Evolutionary conservation across 2,888 invertebrate species (phyloP).

Genomic region (Pinctada fucata): DNA sequence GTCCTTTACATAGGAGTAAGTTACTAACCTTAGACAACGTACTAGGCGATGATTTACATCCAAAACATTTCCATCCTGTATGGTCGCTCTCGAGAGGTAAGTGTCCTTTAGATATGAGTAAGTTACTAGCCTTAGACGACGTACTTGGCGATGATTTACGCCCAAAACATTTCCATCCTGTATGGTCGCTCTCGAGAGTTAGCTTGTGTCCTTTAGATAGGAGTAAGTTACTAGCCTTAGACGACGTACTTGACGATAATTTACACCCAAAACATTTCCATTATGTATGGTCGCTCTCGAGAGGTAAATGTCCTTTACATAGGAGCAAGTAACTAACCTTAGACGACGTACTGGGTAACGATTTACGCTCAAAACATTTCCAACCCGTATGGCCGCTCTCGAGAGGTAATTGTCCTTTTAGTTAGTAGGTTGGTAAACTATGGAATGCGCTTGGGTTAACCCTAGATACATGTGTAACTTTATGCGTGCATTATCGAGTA

Average conservation of each 20-base stretch:
- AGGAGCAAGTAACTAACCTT: conserved; percentile 58
- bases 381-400: conserved; percentile 61
- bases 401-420: conserved; percentile 56
- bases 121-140: conserved; percentile 70
- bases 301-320: conserved; percentile 55
- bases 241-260: conserved; percentile 67
- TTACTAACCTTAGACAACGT: conserved; percentile 71
- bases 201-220: conserved; percentile 24
- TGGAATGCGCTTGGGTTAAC: no score
- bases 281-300: conserved; percentile 61
- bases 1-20: background rate
- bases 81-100: conserved; percentile 68
- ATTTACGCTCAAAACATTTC: conserved; percentile 64
- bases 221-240: conserved; percentile 61
- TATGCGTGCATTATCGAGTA: no score
- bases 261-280: conserved; percentile 62
- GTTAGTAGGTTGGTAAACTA: no score
- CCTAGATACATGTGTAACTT: no score
- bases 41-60: conserved; percentile 62
- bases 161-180: conserved; percentile 61
- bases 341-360: conserved; percentile 67
- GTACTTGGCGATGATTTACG: conserved; percentile 62
- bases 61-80: conserved; percentile 59
- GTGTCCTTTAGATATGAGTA: conserved; percentile 2
- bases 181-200: conserved; percentile 67